phyloP scores from a whole-genome alignment of 2,797 vertebrate species.

The Urosaurus nigricauda region DNA sequence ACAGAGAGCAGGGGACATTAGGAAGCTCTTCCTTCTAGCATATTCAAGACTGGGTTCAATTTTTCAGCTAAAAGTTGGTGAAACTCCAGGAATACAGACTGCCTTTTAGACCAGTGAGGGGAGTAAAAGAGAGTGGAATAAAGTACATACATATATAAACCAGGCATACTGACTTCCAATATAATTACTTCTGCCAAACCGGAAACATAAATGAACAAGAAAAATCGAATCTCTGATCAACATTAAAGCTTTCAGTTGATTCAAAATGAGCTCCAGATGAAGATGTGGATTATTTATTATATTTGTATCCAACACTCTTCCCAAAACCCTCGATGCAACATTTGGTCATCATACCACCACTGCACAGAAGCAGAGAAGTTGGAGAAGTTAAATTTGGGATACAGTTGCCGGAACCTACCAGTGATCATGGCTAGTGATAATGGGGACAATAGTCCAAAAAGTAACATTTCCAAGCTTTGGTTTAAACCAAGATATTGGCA shows the following conservation, averaged over 20 bases:
- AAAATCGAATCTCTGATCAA: not conserved
- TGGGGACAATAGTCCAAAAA: too few species aligned
- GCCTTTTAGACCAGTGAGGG: too few species aligned
- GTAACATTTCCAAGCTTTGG: not conserved
- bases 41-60: not conserved
- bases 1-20: too few species aligned
- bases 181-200: not conserved
- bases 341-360: not conserved
- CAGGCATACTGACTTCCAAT: not conserved
- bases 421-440: too few species aligned
- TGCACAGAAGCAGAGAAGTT: not conserved
- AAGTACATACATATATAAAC: not conserved
- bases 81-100: not conserved
- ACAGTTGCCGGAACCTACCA: too few species aligned
- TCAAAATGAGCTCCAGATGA: not conserved
- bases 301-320: not conserved
- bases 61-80: not conserved
- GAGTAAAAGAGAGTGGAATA: too few species aligned
- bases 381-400: too few species aligned
- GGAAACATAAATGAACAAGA: not conserved
- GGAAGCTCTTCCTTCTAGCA: too few species aligned
- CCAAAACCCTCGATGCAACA: not conserved
- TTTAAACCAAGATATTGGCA: not conserved
- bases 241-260: not conserved
- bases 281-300: constrained; percentile 1